Conservation (phyloP, 2,888 invertebrate species). For the Drosophila robusta region DNA sequence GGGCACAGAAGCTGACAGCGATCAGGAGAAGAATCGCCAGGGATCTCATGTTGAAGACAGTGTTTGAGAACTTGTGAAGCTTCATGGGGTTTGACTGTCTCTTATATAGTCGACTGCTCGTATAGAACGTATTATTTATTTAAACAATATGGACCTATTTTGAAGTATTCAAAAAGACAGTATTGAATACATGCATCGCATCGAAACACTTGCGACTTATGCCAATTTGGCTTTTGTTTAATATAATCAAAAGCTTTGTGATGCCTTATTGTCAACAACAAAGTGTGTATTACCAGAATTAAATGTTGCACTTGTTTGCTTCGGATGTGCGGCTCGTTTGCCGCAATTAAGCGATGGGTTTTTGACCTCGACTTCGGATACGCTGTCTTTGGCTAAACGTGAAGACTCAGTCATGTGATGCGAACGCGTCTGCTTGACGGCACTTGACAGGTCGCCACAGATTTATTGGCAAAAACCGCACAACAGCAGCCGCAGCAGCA, state of each 20-base stretch:
- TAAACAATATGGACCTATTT: neutral
- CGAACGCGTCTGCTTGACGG: conserved; percentile 44
- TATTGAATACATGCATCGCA: neutral
- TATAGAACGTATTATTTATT: neutral
- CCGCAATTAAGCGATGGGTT: conserved; percentile 51
- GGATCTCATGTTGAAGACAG: conserved; percentile 27
- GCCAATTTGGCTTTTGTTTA: conserved; percentile 2
- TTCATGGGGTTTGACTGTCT: neutral
- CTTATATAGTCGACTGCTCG: conserved; percentile 37
- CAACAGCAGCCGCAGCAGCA: conserved; percentile 32
- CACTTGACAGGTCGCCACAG: conserved; percentile 49
- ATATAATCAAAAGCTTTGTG: neutral
- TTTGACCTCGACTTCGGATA: conserved; percentile 54
- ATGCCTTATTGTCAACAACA: neutral
- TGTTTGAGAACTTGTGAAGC: neutral
- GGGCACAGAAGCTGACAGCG: neutral
- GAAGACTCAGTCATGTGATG: conserved; percentile 54
- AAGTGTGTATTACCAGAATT: conserved; percentile 17
- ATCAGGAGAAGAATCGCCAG: conserved; percentile 2
- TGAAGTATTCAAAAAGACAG: neutral
- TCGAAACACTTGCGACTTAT: conserved; percentile 1
- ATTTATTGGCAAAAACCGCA: conserved; percentile 65
- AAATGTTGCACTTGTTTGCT: conserved; percentile 32
- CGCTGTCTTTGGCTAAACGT: conserved; percentile 7
- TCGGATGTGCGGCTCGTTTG: conserved; percentile 28